Conservation (phyloP, 2,797 vertebrate species). For the Liasis olivaceus region DNA sequence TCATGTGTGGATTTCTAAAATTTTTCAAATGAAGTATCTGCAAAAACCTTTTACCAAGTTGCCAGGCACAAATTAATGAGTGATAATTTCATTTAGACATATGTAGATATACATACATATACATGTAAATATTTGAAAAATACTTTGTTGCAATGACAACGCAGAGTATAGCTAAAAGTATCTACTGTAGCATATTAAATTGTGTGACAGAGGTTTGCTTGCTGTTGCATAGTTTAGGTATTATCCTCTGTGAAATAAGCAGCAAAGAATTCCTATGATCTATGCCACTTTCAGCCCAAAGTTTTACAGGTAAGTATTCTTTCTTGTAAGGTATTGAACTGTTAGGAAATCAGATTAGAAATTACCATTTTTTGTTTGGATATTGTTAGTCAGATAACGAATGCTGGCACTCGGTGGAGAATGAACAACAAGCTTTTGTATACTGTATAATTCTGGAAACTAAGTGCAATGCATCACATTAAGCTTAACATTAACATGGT, state of each 20-base stretch:
- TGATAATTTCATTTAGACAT: background rate
- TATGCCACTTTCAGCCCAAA: background rate
- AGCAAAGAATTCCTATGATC: background rate
- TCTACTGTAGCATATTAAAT: background rate
- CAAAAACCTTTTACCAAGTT: background rate
- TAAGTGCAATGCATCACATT: background rate
- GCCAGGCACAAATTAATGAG: background rate
- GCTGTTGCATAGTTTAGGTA: background rate
- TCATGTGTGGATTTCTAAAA: background rate
- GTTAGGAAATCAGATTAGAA: background rate
- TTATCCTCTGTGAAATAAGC: background rate
- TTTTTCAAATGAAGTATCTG: background rate
- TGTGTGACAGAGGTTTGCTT: background rate
- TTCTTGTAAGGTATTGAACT: background rate
- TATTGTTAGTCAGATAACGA: background rate
- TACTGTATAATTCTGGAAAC: slow-evolving; percentile 17
- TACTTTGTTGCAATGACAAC: background rate
- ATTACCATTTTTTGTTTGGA: background rate
- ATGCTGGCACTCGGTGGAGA: background rate
- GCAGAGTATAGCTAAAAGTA: background rate
- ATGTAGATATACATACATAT: background rate
- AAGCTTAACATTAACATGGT: background rate
- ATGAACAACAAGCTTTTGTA: slow-evolving; percentile 32
- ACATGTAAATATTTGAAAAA: background rate
- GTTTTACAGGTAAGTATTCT: background rate